Evolutionary conservation across 2,888 invertebrate species (phyloP), one percentile per base, ranked within the genome.

Genomic region (Hetaerina titia): DNA sequence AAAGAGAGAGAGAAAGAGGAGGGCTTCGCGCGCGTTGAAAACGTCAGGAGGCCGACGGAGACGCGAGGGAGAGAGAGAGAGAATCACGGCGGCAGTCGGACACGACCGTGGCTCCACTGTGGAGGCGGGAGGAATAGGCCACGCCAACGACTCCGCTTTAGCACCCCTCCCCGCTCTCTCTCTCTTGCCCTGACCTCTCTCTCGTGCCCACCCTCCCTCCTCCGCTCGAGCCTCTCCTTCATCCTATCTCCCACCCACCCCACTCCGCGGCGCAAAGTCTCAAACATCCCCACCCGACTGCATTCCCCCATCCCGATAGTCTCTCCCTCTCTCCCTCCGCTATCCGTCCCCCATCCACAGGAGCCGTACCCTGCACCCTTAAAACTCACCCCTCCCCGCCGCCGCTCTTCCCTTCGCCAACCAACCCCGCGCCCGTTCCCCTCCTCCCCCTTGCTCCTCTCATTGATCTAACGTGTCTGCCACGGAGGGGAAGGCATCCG

Each of bases 381-480:
- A 56, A 58, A 89, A 22, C 58, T 11, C 22, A 2, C 17, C 89
- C 58, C 89, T 57, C 22, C 69, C 9, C 69, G 2, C 19, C 69
- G 2, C 19, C 9, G n/a, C n/a, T 69, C 19, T 69, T 19, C 22
- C 58, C 45, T 4, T 31, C 19, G 25, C 31, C 63, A 13, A 19
- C 63, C 63, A 25, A n/a, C 81, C n/a, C 22, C 58, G 25, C 63
- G 25, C 7, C 15, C 58, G 9, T 58, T 22, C 60, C 60, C n/a
- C 90, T 17, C 60, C 15, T 19, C 58, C 22, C 17, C 9, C 56
- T 9, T 15, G 2, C 81, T 81, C 81, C 81, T 31, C 90, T 90
- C 90, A 90, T 90, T 90, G 90, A 90, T 90, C 90, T 90, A 90
- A 25, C 90, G 90, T 45, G 45, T 90, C 90, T 90, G 90, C 90